Percentiles rank a stretch among this genome's conserved stretches.
These are phyloP conservation scores for Hirudinaria manillensis DNA, from an alignment of 2,888 invertebrate genomes.

Conservation along the genomic window DNA sequence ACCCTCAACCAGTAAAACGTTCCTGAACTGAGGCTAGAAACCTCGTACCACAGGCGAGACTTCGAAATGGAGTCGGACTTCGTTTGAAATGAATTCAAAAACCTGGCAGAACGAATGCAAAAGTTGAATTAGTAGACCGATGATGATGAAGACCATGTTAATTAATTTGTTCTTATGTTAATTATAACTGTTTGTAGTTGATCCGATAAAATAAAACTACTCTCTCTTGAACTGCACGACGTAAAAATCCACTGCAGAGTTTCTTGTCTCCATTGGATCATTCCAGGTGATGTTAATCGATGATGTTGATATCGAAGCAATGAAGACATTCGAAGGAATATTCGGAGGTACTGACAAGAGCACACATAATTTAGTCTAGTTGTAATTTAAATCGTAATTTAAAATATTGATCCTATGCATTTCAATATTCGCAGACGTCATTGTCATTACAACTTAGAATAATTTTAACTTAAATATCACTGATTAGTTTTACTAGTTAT, in stretches of 20 bases:
- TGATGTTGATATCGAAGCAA: constrained; percentile 43
- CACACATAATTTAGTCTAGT: neutral
- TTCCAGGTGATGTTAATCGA: constrained; percentile 46
- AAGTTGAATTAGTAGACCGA: neutral
- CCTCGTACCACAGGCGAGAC: constrained; percentile 17
- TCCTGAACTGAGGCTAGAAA: constrained; percentile 30
- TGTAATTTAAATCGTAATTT: no score
- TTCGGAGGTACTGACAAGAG: constrained; percentile 3
- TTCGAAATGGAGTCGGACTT: neutral
- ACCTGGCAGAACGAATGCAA: neutral
- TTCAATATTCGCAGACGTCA: no score
- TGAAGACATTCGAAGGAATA: neutral
- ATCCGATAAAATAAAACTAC: constrained; percentile 12
- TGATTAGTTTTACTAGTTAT: no score
- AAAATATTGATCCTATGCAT: no score
- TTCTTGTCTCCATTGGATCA: constrained; percentile 11
- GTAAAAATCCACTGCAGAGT: constrained; percentile 17
- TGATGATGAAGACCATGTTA: neutral
- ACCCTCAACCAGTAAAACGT: constrained; percentile 34
- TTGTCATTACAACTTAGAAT: no score
- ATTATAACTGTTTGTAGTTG: no score
- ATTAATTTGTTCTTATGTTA: neutral
- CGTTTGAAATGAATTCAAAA: neutral
- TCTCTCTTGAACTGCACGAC: constrained; percentile 29
- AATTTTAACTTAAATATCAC: no score